Base-by-base conservation (phyloP, 2,113 vertebrate species). In the Oncorhynchus tshawytscha region DNA sequence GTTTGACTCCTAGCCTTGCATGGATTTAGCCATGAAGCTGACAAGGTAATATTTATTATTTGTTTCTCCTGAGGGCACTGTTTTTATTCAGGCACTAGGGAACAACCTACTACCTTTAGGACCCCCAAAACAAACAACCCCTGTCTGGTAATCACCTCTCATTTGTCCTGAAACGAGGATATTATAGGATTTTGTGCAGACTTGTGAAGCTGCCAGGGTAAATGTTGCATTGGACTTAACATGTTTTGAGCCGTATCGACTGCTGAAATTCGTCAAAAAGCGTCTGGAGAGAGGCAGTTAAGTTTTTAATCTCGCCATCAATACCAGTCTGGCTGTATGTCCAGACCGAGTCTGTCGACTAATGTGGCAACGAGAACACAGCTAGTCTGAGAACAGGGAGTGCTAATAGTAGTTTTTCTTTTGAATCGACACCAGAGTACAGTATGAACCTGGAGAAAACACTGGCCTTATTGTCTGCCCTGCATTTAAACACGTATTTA, bases 231-330 rank as follows among this genome's bases (percentile, higher is more conserved):
- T 77, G 76, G 77, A 81, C 74, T 39, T 24, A 4, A 80, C 84
- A 71, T 77, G 82, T 86, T 89, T 59, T 48, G 75, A 80, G 82
- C 72, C 5, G 70, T 86, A 81, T 81, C 67, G 20, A 67, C 16
- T 25, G 70, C 78, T 72, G 84, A 71, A 77, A 83, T 75, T 75
- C 67, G 39, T 54, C 74, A 59, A 22, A 76, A 76, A 72, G 77
- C 60, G 77, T 75, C 54, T 15, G 72, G 62, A 75, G 76, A 84
- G 76, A 85, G 76, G 82, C 81, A 81, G 81, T 88, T 85, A 84
- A 74, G 59, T 81, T 85, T 80, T 84, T 90, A 87, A 91, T 92
- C 89, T 91, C 68, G 74, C 75, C 74, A 8, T 85, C 74, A 73
- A 76, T 78, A 86, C 88, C 90, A 73, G 83, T 87, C 85, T 91